Evolutionary conservation across 2,888 invertebrate genomes (phyloP), one percentile per base, ranked within the genome.

Genomic region (Chalcosyrphus nemorum): DNA sequence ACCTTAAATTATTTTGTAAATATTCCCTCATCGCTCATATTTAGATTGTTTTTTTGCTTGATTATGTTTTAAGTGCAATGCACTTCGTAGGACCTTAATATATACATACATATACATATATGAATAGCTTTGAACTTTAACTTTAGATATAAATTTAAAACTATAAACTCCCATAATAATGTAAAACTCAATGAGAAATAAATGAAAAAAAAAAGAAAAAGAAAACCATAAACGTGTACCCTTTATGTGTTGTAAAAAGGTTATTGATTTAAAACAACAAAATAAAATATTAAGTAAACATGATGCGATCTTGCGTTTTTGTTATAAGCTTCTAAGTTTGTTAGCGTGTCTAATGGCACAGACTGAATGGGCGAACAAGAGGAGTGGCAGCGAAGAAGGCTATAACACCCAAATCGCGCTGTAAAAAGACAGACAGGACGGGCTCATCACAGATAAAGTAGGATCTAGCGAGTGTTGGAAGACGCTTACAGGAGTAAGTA

Each of bases 191-290:
- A 72, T 72, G 54, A 77, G 66, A 77, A 72, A 72, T 56, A 75
- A 61, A 72, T 57, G 11, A 76, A 65, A 76, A 41, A 13, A 43
- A 13, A 75, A 61, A 72, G 57, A 7, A 76, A 65, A 76, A 41
- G 9, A 43, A 13, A 43, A 54, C 61, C 72, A 72, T 82, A 68
- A 82, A 72, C 71, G 77, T 82, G 77, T 78, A 82, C 54, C 77
- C 63, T 82, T 78, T 68, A 74, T 78, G 82, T 77, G 82, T 82
- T 82, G 82, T 78, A 77, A 82, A 74, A 82, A 82, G 54, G 66
- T 76, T 75, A 77, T 68, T 66, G 43, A 78, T 61, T 81, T 71
- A 41, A 71, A 77, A 72, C 24, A 45, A 27, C 47, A 41, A 35
- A 71, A 71, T 19, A 65, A 54, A 74, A 80, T 66, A 77, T 52